These are phyloP conservation scores for Bradysia coprophila DNA, from an alignment of 1,140 invertebrate genomes.

Conservation along the genomic window DNA sequence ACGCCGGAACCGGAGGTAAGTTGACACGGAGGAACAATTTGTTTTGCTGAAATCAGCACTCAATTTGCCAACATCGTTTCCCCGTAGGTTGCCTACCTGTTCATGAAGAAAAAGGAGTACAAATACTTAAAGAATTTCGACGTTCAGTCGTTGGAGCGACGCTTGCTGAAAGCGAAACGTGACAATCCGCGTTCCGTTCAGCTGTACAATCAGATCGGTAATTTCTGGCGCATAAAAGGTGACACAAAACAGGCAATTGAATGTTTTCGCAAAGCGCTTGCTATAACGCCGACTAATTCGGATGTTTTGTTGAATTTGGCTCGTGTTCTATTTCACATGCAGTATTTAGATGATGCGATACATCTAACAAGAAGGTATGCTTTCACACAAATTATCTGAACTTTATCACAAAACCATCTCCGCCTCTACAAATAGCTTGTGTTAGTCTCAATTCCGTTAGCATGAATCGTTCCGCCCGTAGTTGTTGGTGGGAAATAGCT, in stretches of 20 bases:
- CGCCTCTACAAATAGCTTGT: too few relatives aligned
- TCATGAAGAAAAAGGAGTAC: conserved; percentile 30
- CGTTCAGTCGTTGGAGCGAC: conserved; percentile 54
- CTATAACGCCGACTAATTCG: conserved; percentile 69
- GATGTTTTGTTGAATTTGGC: conserved; percentile 70
- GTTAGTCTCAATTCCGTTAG: too few relatives aligned
- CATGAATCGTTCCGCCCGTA: too few relatives aligned
- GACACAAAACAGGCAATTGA: conserved; percentile 69
- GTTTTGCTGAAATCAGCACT: too few relatives aligned
- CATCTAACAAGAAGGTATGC: conserved; percentile 52
- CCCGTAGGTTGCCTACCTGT: conserved; percentile 7
- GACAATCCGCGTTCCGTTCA: conserved; percentile 77
- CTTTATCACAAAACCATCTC: too few relatives aligned
- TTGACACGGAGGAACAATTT: background rate
- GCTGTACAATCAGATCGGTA: conserved; percentile 75
- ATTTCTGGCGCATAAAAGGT: conserved; percentile 73
- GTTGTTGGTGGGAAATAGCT: too few relatives aligned
- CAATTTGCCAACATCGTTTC: too few relatives aligned
- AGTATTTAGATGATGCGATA: conserved; percentile 76
- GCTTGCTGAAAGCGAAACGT: conserved; percentile 60
- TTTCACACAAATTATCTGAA: conserved; percentile 9
- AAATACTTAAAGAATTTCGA: conserved; percentile 49
- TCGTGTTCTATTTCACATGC: conserved; percentile 62
- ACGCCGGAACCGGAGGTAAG: conserved; percentile 40
- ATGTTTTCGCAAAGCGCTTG: conserved; percentile 67